Evolutionary conservation across 1,140 invertebrate species (phyloP).

Genomic region (Trachymyrmex cornetzi): DNA sequence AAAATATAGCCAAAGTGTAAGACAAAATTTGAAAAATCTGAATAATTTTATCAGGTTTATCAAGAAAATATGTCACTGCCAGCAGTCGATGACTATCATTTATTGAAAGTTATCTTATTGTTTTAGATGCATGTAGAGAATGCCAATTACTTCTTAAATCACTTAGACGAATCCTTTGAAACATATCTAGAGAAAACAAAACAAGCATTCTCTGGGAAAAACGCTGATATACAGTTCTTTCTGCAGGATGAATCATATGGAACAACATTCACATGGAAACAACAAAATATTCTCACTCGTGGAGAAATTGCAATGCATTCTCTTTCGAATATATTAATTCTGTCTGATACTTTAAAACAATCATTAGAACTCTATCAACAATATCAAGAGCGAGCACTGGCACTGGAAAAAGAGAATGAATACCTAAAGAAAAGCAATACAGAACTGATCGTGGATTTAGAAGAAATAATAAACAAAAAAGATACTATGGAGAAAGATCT

Average conservation of each 20-base stretch:
- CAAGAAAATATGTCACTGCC: neutral
- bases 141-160: slow-evolving; percentile 45
- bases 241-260: slow-evolving; percentile 37
- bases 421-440: slow-evolving; percentile 42
- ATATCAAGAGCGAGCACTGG: slow-evolving; percentile 28
- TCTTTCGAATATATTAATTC: slow-evolving; percentile 53
- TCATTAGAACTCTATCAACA: slow-evolving; percentile 54
- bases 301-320: slow-evolving; percentile 67
- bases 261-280: slow-evolving; percentile 68
- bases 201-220: slow-evolving; percentile 64
- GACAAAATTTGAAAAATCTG: neutral
- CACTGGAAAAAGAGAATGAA: slow-evolving; percentile 65
- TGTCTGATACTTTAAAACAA: slow-evolving; percentile 62
- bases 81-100: neutral
- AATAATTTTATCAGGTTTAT: neutral
- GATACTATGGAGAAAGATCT: slow-evolving; percentile 68
- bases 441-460: slow-evolving; percentile 48
- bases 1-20: neutral
- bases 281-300: slow-evolving; percentile 58
- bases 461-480: slow-evolving; percentile 67
- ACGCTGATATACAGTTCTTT: slow-evolving; percentile 67
- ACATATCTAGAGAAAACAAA: slow-evolving; percentile 68
- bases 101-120: neutral
- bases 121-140: slow-evolving; percentile 63
- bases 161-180: slow-evolving; percentile 59